Evolutionary conservation across 1,140 invertebrate species (phyloP).

Genomic region (Charaxes varanes): DNA sequence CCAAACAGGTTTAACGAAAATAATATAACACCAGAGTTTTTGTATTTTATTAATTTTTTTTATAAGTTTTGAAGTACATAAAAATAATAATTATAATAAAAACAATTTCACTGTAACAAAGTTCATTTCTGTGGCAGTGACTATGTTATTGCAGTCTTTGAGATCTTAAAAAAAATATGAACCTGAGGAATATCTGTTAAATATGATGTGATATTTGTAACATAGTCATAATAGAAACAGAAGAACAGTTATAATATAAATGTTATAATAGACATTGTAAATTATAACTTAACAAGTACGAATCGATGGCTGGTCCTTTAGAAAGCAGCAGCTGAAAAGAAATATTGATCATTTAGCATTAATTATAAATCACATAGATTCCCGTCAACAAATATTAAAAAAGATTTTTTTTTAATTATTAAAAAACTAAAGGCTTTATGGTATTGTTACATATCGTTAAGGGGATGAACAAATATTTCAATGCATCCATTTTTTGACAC

Average conservation of each 20-base stretch:
- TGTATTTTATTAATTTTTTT: constrained; percentile 62
- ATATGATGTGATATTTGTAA: constrained; percentile 29
- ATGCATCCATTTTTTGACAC: no score
- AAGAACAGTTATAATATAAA: constrained; percentile 39
- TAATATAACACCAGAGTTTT: constrained; percentile 30
- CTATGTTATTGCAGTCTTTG: constrained; percentile 71
- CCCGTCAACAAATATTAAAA: no score
- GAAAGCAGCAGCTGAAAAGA: constrained; percentile 68
- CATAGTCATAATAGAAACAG: constrained; percentile 59
- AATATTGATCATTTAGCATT: constrained; percentile 13
- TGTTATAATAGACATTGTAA: constrained; percentile 31
- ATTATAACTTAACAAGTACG: constrained; percentile 39
- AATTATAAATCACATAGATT: neutral
- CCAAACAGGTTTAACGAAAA: no score
- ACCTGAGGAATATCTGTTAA: constrained; percentile 14
- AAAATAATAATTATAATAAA: constrained; percentile 63
- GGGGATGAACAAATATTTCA: no score
- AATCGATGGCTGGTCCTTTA: constrained; percentile 48
- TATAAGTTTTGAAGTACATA: constrained; percentile 56
- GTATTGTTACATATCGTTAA: no score
- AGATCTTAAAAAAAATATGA: constrained; percentile 42
- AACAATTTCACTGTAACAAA: constrained; percentile 60
- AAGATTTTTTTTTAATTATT: no score
- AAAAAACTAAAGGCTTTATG: no score
- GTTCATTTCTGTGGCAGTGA: constrained; percentile 58